These are phyloP conservation scores for Brachionus koreanus DNA, from an alignment of 1,140 invertebrate species.

Conservation along the genomic window DNA sequence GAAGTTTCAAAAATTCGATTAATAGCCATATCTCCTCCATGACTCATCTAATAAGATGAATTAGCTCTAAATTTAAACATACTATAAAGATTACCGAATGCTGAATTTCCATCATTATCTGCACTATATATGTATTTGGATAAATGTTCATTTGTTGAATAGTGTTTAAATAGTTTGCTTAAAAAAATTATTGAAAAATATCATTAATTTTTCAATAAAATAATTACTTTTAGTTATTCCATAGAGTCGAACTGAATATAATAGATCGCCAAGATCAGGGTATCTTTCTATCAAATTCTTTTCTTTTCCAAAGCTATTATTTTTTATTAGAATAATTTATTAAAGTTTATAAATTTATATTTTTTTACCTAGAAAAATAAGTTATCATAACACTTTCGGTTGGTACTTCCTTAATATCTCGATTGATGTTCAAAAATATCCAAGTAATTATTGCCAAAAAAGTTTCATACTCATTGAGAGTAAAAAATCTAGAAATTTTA, in stretches of 20 bases:
- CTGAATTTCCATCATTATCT: conserved; percentile 42
- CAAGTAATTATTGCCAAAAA: conserved; percentile 16
- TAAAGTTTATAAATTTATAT: background rate
- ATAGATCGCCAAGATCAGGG: background rate
- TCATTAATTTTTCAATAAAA: background rate
- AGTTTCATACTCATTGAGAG: conserved; percentile 1
- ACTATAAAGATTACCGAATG: background rate
- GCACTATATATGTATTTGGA: conserved; percentile 26
- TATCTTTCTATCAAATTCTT: conserved; percentile 11
- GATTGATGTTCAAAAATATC: conserved; percentile 31
- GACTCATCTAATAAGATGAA: background rate
- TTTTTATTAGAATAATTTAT: background rate
- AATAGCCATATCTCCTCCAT: conserved; percentile 27
- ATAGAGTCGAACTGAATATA: conserved; percentile 2
- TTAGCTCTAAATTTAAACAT: background rate
- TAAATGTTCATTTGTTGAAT: conserved; percentile 44
- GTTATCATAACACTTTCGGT: conserved; percentile 40
- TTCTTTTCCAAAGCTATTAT: conserved; percentile 20
- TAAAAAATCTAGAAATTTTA: background rate
- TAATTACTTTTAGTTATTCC: conserved; percentile 37
- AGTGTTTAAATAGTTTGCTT: conserved; percentile 22
- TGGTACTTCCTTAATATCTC: background rate
- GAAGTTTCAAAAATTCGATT: conserved; percentile 15
- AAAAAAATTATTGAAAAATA: background rate
- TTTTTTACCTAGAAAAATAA: conserved; percentile 27